phyloP scores from a whole-genome alignment of 2,113 vertebrate genomes.

The Dasyprocta punctata region DNA sequence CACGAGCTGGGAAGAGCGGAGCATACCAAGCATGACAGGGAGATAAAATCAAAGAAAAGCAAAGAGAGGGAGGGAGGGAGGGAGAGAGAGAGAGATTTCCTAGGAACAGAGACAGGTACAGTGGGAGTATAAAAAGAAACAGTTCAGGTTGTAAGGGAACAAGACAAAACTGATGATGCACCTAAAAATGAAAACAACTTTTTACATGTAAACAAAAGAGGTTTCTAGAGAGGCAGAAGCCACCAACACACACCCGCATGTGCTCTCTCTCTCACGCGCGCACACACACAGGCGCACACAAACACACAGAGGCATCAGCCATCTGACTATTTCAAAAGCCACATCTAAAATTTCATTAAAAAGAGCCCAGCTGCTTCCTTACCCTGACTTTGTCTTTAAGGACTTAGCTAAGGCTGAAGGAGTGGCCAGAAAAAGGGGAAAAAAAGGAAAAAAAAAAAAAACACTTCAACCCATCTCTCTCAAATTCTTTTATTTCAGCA shows the following conservation, averaged over 20 bases:
- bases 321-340: constrained; percentile 93
- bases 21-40: constrained; percentile 18
- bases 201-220: constrained; percentile 91
- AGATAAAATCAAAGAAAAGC: constrained; percentile 29
- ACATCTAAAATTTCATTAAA: constrained; percentile 96
- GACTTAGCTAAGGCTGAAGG: constrained; percentile 97
- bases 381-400: constrained; percentile 92
- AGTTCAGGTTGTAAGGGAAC: constrained; percentile 79
- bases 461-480: constrained; percentile 97
- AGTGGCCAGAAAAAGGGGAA: constrained; percentile 89
- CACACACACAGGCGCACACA: not conserved
- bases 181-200: constrained; percentile 88
- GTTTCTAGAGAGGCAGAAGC: constrained; percentile 86
- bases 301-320: constrained; percentile 87
- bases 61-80: not conserved
- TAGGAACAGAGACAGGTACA: constrained; percentile 73
- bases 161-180: constrained; percentile 68
- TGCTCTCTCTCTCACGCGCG: fast-evolving
- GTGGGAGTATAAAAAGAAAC: constrained; percentile 52
- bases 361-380: constrained; percentile 94
- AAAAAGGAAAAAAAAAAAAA: constrained; percentile 76
- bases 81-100: constrained; percentile 55
- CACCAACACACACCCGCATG: not conserved
- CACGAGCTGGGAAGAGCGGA: constrained; percentile 54
- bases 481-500: constrained; percentile 99